phyloP scores from a whole-genome alignment of 2,888 invertebrate species.

The Tupiocoris notatus region DNA sequence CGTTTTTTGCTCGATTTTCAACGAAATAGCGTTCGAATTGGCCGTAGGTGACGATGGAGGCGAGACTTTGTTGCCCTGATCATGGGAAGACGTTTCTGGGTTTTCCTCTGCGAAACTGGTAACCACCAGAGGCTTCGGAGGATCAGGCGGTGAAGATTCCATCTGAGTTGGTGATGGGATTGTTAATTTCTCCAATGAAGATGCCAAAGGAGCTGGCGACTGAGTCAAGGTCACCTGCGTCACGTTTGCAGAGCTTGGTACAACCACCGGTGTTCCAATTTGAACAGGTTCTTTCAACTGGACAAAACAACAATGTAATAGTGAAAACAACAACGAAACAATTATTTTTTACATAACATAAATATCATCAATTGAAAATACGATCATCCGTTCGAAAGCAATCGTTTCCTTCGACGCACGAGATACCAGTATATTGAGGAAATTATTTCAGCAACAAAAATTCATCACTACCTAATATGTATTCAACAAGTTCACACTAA shows the following conservation, averaged over 20 bases:
- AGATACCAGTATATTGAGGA: no score
- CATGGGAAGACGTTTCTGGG: neutral
- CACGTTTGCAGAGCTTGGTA: neutral
- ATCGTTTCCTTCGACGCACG: no score
- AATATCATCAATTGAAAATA: no score
- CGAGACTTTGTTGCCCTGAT: neutral
- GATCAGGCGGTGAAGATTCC: neutral
- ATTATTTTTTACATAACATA: neutral
- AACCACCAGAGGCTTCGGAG: neutral
- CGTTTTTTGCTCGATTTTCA: neutral
- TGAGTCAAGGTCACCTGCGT: neutral
- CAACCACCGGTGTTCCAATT: neutral
- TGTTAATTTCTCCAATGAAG: no score
- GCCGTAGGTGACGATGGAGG: slow-evolving; percentile 3
- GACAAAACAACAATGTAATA: no score
- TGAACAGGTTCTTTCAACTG: neutral
- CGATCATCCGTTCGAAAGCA: no score
- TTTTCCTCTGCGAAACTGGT: neutral
- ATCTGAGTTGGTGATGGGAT: neutral
- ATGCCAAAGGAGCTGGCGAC: neutral
- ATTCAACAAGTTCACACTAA: no score
- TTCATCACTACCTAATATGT: no score
- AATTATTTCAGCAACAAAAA: no score
- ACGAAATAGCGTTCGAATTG: neutral
- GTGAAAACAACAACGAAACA: no score